These are phyloP conservation scores for Zeugodacus cucurbitae DNA, from an alignment of 1,140 invertebrate genomes.

Conservation along the genomic window DNA sequence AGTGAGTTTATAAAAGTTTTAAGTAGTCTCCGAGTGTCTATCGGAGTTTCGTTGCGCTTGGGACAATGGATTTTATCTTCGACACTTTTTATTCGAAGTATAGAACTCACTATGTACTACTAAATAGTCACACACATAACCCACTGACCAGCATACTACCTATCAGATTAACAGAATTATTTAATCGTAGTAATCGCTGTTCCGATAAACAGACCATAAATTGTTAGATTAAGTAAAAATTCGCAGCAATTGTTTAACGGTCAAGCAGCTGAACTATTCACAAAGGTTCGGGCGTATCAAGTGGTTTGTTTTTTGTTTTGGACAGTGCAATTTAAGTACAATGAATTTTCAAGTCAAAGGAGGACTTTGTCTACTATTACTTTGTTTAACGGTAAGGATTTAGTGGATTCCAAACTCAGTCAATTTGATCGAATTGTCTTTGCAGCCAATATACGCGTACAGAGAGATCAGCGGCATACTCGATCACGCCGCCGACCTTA, in stretches of 20 bases:
- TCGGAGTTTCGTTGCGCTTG: too few species aligned
- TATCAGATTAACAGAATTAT: not conserved
- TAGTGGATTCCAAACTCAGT: not conserved
- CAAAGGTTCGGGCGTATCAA: not conserved
- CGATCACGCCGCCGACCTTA: slow-evolving; percentile 49
- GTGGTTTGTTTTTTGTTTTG: not conserved
- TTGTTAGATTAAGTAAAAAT: not conserved
- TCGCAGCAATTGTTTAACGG: not conserved
- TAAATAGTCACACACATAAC: too few species aligned
- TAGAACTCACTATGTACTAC: too few species aligned
- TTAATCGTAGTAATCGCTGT: not conserved
- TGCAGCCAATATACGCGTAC: not conserved
- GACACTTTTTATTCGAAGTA: too few species aligned
- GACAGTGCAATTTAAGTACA: not conserved
- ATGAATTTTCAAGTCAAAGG: not conserved
- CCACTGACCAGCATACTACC: too few species aligned
- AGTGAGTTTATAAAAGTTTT: too few species aligned
- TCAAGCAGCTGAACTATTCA: not conserved
- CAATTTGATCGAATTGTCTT: not conserved
- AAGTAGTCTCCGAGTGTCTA: too few species aligned
- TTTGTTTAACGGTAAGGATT: not conserved
- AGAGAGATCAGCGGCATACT: slow-evolving; percentile 46
- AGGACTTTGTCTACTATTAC: not conserved
- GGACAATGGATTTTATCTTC: too few species aligned
- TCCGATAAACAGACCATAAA: not conserved